Evolutionary conservation across 2,797 vertebrate genomes (phyloP).

Genomic region (Sorex maritimensis): DNA sequence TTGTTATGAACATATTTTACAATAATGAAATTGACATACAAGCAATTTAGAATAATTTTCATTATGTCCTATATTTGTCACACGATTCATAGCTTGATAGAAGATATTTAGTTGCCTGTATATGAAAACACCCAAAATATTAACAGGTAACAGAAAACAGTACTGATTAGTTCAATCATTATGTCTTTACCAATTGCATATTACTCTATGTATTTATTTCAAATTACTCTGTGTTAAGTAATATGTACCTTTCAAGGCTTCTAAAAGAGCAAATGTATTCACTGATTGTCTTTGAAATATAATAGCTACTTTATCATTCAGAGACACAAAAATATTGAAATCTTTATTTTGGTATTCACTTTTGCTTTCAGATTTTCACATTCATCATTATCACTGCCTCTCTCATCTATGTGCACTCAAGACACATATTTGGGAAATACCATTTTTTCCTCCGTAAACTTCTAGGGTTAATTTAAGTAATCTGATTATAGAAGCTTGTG

Average conservation of each 20-base stretch:
- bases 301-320: conserved; percentile 3
- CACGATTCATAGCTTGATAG: conserved; percentile 63
- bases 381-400: conserved; percentile 19
- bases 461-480: conserved; percentile 44
- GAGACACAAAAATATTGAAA: conserved; percentile 2
- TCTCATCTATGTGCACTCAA: neutral
- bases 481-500: neutral
- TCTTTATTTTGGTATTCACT: conserved; percentile 55
- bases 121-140: conserved; percentile 70
- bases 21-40: conserved; percentile 59
- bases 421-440: conserved; percentile 1
- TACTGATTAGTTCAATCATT: conserved; percentile 68
- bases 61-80: conserved; percentile 68
- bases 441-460: conserved; percentile 31
- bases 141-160: conserved; percentile 32
- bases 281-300: conserved; percentile 27
- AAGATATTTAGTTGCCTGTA: conserved; percentile 73
- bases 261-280: neutral
- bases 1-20: conserved; percentile 61
- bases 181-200: conserved; percentile 62
- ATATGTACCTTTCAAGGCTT: neutral
- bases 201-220: conserved; percentile 65
- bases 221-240: conserved; percentile 15
- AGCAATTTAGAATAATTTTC: conserved; percentile 61
- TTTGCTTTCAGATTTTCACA: conserved; percentile 16